Base-by-base conservation (phyloP, 2,113 vertebrate genomes). In the Philantomba maxwellii region DNA sequence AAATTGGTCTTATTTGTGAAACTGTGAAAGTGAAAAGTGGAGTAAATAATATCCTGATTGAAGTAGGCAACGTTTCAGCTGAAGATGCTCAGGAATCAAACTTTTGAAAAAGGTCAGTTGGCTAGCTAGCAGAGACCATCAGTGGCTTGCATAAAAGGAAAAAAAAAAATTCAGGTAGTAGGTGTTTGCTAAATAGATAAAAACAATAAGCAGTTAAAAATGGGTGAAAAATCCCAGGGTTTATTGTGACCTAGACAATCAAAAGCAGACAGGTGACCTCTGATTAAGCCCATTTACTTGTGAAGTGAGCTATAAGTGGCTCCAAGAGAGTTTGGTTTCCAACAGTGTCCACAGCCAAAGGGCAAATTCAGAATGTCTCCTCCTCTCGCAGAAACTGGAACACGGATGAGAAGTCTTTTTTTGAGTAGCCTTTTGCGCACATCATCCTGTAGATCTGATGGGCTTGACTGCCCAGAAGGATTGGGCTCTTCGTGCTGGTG, bases 321-420 rank as follows among this genome's bases (percentile, higher is more conserved):
- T 97, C 94, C 64, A 82, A 87, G 97, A 92, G 78, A 97, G 87
- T 21, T 26, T 98, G 94, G 51, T 97, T 98, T 97, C 81, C 70
- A 98, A 97, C 77, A 96, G 83, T n/a, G 95, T 98, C 96, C 96
- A 81, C 12, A 82, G 93, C 92, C 96, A 53, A 96, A 95, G 19
- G 60, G 93, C 92, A 80, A 78, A 78, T 95, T 99, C 98, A 99
- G 98, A 99, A 99, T 97, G 97, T 98, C 98, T 99, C 99, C 97
- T 99, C 99, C 97, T 99, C 99, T 49, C 99, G 99, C 94, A 99
- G 99, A 98, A 99, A 99, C 98, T 99, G 99, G 99, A 99, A 99
- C 91, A 99, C 99, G 0, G 99, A 99, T 45, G 99, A 99, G 99
- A 99, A 99, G 99, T 99, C 99, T 99, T 99, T 99, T 98, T 97